Conservation (phyloP, 2,113 vertebrate species). For the Vidua macroura region DNA sequence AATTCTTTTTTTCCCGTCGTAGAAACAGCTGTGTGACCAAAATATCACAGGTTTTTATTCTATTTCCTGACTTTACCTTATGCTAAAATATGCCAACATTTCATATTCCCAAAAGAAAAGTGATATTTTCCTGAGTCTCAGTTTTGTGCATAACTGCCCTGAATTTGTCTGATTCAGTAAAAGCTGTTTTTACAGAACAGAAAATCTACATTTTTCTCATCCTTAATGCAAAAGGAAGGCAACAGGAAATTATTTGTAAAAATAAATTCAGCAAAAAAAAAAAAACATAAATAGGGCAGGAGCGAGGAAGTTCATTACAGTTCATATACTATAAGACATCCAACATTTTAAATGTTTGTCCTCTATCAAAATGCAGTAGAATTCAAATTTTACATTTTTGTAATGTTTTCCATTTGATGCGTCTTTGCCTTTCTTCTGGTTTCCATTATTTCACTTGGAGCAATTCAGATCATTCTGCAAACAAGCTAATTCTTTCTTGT, state of each 20-base stretch:
- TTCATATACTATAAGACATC: background rate
- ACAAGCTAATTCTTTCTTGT: slow-evolving; percentile 4
- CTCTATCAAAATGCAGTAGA: background rate
- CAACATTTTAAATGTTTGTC: background rate
- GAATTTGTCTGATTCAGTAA: background rate
- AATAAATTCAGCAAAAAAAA: background rate
- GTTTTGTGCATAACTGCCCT: background rate
- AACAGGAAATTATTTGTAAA: background rate
- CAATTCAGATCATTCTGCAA: slow-evolving; percentile 3
- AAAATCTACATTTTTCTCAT: background rate
- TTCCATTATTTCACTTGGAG: background rate
- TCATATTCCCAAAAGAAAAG: background rate
- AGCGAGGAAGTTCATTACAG: background rate
- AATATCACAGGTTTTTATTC: background rate
- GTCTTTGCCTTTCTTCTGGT: slow-evolving; percentile 3
- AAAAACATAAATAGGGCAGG: background rate
- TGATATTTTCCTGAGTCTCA: background rate
- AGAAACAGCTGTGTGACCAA: background rate
- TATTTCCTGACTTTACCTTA: background rate
- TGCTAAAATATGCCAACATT: background rate
- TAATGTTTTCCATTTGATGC: background rate
- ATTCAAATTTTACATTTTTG: background rate
- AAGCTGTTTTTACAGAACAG: background rate
- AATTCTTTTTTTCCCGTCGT: background rate
- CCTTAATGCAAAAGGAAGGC: background rate